These are phyloP conservation scores for Tenthredo mesomela DNA, from an alignment of 2,888 invertebrate species.

Conservation along the genomic window DNA sequence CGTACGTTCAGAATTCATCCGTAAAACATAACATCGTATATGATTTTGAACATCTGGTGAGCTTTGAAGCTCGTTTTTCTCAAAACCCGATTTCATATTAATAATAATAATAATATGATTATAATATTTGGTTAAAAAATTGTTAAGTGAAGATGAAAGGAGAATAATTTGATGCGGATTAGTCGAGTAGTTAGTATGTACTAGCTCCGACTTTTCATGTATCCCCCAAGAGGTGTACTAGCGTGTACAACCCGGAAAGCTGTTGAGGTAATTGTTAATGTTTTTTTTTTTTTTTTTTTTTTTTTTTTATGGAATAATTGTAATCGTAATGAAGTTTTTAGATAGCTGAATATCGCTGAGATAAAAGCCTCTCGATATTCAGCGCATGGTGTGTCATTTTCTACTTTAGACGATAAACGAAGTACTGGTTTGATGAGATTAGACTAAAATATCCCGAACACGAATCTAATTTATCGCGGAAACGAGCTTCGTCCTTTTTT, in stretches of 20 bases:
- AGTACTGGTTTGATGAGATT: not conserved
- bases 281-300: not conserved
- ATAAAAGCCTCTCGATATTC: not conserved
- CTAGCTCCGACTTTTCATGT: not conserved
- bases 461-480: not conserved
- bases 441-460: not conserved
- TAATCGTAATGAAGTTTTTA: not conserved
- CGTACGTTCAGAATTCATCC: not conserved
- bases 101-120: not conserved
- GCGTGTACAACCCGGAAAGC: not conserved
- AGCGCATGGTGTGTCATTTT: not conserved
- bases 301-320: not conserved
- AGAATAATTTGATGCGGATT: not conserved
- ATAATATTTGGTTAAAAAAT: not conserved
- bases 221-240: not conserved
- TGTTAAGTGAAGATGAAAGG: not conserved
- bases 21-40: not conserved
- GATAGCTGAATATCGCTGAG: not conserved
- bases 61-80: not conserved
- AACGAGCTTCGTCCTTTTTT: not conserved
- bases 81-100: not conserved
- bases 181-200: not conserved
- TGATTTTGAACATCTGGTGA: not conserved
- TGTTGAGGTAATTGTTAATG: not conserved
- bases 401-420: not conserved